phyloP scores from a whole-genome alignment of 2,888 invertebrate genomes.

The Caenorhabditis uteleia region DNA sequence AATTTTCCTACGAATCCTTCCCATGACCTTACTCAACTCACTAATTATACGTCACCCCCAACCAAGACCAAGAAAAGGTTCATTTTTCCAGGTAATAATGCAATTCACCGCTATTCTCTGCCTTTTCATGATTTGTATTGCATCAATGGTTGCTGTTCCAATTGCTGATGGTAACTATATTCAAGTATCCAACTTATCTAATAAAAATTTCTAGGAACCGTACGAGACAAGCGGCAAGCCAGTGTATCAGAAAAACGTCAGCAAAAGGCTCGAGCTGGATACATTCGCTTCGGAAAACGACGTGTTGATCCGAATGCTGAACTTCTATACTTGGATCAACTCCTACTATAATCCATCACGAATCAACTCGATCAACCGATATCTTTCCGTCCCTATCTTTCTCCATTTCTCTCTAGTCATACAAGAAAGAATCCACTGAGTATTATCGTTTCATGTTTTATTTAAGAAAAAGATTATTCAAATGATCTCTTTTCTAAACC shows the following conservation, averaged over 20 bases:
- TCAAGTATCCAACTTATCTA: no score
- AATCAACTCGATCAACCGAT: constrained; percentile 3
- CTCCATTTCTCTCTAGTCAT: constrained; percentile 26
- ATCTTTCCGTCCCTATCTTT: constrained; percentile 13
- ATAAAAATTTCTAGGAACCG: no score
- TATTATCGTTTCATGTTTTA: no score
- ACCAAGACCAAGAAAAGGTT: no score
- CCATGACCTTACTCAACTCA: no score
- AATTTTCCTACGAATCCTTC: no score
- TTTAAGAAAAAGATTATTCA: no score
- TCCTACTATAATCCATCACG: constrained; percentile 24
- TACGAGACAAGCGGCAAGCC: not conserved
- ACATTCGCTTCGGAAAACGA: constrained; percentile 44
- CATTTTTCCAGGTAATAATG: no score
- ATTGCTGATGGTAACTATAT: constrained; percentile 16
- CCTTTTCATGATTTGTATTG: constrained; percentile 27
- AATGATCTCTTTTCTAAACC: no score
- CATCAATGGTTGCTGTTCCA: constrained; percentile 23
- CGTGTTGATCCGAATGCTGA: constrained; percentile 43
- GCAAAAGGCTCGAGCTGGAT: constrained; percentile 32
- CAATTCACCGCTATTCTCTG: constrained; percentile 22
- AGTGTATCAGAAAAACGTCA: constrained; percentile 30
- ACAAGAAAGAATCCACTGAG: constrained; percentile 22
- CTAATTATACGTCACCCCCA: no score
- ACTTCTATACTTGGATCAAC: constrained; percentile 43